Evolutionary conservation across 1,140 invertebrate species (phyloP).

Genomic region (Meloidogyne hapla): DNA sequence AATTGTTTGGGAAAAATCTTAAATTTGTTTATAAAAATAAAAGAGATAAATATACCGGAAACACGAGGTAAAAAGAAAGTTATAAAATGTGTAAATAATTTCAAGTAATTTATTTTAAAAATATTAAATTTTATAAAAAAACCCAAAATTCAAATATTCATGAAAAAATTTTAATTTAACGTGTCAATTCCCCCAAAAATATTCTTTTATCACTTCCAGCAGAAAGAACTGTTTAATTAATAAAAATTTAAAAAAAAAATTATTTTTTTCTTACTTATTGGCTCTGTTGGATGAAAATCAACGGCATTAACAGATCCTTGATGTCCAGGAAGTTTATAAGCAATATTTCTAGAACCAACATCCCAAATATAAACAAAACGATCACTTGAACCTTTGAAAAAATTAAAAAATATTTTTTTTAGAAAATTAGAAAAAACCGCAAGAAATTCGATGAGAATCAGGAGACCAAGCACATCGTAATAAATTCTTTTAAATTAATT

Average conservation of each 20-base stretch:
- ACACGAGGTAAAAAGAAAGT: too few relatives aligned
- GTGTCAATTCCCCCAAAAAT: constrained; percentile 78
- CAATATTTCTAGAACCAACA: constrained; percentile 78
- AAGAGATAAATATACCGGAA: too few relatives aligned
- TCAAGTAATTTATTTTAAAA: too few relatives aligned
- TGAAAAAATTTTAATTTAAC: constrained; percentile 20
- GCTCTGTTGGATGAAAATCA: constrained; percentile 91
- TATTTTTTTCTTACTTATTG: constrained; percentile 73
- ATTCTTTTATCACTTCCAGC: constrained; percentile 92
- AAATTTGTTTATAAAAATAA: too few relatives aligned
- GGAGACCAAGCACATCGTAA: constrained; percentile 83
- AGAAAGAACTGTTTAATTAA: constrained; percentile 72
- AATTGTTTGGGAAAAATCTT: too few relatives aligned
- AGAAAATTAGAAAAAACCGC: constrained; percentile 68
- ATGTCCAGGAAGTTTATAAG: constrained; percentile 96
- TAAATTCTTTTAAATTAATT: constrained; percentile 71
- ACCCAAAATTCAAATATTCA: not conserved
- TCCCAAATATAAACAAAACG: constrained; percentile 96
- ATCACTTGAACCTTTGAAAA: constrained; percentile 74
- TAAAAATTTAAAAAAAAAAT: constrained; percentile 8
- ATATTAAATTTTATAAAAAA: not conserved
- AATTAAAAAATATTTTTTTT: not conserved
- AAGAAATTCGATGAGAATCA: constrained; percentile 78
- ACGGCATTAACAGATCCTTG: constrained; percentile 94
- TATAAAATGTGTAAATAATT: too few relatives aligned